phyloP scores from a whole-genome alignment of 2,113 vertebrate species.

The Sylvietta virens region DNA sequence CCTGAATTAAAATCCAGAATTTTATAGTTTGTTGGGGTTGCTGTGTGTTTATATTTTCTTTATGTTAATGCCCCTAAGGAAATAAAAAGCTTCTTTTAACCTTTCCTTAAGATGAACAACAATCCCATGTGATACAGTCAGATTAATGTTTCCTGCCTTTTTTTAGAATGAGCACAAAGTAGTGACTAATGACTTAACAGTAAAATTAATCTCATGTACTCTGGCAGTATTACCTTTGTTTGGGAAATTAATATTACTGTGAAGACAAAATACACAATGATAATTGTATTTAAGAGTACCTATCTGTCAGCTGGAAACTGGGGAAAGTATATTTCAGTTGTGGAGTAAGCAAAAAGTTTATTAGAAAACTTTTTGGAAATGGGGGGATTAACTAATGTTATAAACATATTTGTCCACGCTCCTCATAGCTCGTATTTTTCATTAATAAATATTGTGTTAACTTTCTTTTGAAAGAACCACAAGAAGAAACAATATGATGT shows the following conservation, averaged over 20 bases:
- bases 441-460: slow-evolving; percentile 2
- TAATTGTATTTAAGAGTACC: slow-evolving; percentile 34
- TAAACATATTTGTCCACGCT: not conserved
- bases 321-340: not conserved
- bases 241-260: slow-evolving; percentile 18
- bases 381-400: not conserved
- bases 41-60: slow-evolving; percentile 15
- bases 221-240: slow-evolving; percentile 34
- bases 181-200: slow-evolving; percentile 54
- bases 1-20: not conserved
- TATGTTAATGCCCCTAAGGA: not conserved
- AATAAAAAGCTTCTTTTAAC: slow-evolving; percentile 21
- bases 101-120: not conserved
- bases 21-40: slow-evolving; percentile 1
- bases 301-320: slow-evolving; percentile 13
- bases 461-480: slow-evolving; percentile 42
- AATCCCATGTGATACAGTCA: not conserved
- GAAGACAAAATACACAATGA: not conserved
- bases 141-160: slow-evolving; percentile 38
- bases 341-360: not conserved
- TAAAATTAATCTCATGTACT: slow-evolving; percentile 34
- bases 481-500: not conserved
- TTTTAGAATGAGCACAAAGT: slow-evolving; percentile 39
- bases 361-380: slow-evolving; percentile 43
- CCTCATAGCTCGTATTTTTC: not conserved